Conservation (phyloP, 37 sponge, comb jelly and placozoan genomes). For the Geodia barretti region DNA sequence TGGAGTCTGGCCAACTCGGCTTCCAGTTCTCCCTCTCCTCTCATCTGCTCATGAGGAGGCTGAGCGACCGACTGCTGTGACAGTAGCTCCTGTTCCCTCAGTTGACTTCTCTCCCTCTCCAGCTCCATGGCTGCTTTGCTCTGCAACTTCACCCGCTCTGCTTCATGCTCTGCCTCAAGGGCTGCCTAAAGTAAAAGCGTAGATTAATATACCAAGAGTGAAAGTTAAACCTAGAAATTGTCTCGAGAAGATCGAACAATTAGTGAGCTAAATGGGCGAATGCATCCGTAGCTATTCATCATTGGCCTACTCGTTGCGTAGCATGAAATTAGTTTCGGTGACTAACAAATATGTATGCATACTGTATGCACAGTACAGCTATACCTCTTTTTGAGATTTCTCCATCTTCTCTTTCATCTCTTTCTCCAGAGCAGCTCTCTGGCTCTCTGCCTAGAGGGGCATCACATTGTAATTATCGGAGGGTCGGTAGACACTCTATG, state of each 20-base stretch:
- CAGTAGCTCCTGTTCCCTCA: conserved; percentile 50
- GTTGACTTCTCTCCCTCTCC: conserved; percentile 36
- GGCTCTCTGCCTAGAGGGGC: conserved; percentile 37
- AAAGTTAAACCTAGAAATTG: not conserved
- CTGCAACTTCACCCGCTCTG: conserved; percentile 44
- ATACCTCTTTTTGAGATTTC: conserved; percentile 51
- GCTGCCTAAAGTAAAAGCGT: too few species aligned
- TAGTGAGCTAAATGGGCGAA: too few species aligned
- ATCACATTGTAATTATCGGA: too few species aligned
- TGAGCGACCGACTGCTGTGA: not conserved
- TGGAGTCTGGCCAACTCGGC: conserved; percentile 36
- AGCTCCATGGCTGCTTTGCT: conserved; percentile 46
- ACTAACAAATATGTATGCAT: too few species aligned
- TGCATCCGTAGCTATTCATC: too few species aligned
- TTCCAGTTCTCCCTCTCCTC: conserved; percentile 37
- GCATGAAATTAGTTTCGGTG: too few species aligned
- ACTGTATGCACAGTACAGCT: not conserved
- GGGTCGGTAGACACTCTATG: too few species aligned
- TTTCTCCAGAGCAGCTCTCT: conserved; percentile 51
- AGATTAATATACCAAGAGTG: not conserved
- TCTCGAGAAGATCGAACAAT: too few species aligned
- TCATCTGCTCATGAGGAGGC: not conserved
- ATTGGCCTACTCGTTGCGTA: too few species aligned
- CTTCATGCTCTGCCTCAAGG: conserved; percentile 38
- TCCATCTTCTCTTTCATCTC: conserved; percentile 60